Base-by-base conservation (phyloP, 2,113 vertebrate genomes). In the Cephalopholis sonnerati region DNA sequence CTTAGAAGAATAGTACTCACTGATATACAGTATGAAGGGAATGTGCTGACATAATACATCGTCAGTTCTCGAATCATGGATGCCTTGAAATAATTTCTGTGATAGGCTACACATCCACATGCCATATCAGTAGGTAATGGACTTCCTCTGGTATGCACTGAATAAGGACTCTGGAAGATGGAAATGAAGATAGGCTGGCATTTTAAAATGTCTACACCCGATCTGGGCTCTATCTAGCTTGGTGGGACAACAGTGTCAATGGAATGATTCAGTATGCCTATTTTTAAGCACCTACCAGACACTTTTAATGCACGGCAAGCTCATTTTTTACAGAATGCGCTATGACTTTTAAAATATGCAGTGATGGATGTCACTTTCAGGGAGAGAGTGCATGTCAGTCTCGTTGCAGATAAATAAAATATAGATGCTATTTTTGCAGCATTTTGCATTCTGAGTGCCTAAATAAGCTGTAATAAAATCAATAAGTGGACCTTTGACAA, bases 31-130 rank as follows among this genome's bases (percentile, higher is more conserved):
- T 70, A 74, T 78, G 77, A 86, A 84, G 54, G 80, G 65, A 92
- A 90, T 77, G 71, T 93, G 91, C 91, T 93, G 91, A 94, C 92
- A 88, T 80, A 53, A 84, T 77, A 74, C 55, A 75, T 79, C 7
- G 46, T 81, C 84, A 74, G 36, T 88, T 87, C 82, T 86, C 4
- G 50, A 88, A 77, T 77, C 82, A n/a, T 63, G 68, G 71, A 78
- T 27, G 82, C 77, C 81, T 88, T 83, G 74, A 89, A 89, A 91
- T 84, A 61, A 82, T 84, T 75, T 82, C 82, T 79, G 66, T 74
- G 89, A 91, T 83, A 82, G 79, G 77, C 66, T 80, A 72, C 68
- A 79, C 79, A 77, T 87, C 78, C 82, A 7, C 27, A 55, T 1
- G 7, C 63, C 41, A 80, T 79, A 84, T 91, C 66, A 65, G 81